Evolutionary conservation across 2,113 vertebrate species (phyloP).

Genomic region (Cepphus grylle): DNA sequence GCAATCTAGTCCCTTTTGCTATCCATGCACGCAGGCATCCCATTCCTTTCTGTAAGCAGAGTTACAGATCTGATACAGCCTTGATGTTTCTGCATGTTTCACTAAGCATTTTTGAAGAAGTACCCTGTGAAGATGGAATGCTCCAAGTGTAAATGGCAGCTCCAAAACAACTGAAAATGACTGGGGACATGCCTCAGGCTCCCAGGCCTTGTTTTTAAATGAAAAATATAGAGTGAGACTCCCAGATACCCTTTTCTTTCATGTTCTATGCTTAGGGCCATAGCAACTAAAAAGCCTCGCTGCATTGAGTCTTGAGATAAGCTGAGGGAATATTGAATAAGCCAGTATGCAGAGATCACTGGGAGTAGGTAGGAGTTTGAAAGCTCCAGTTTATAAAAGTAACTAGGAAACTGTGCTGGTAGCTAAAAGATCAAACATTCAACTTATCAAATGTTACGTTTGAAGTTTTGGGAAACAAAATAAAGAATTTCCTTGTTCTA

Average conservation of each 20-base stretch:
- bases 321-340: conserved; percentile 59
- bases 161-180: neutral
- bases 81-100: neutral
- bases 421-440: conserved; percentile 63
- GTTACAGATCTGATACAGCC: neutral
- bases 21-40: neutral
- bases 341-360: conserved; percentile 38
- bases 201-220: conserved; percentile 21
- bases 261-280: conserved; percentile 52
- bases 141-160: neutral
- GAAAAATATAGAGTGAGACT: conserved; percentile 3
- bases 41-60: neutral
- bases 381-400: conserved; percentile 55
- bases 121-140: neutral
- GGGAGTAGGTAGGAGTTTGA: conserved; percentile 38
- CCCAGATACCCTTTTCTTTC: conserved; percentile 51
- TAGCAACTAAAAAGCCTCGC: conserved; percentile 47
- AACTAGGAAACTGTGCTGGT: conserved; percentile 54
- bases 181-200: neutral
- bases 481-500: conserved; percentile 23
- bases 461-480: conserved; percentile 61
- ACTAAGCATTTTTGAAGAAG: neutral
- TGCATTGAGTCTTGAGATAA: conserved; percentile 48
- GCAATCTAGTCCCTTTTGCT: neutral
- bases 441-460: conserved; percentile 48